A percentile compares a stretch with the other conserved stretches of the same genome.
phyloP scores from a whole-genome alignment of 2,888 invertebrate genomes.

The Drosophila mimica region DNA sequence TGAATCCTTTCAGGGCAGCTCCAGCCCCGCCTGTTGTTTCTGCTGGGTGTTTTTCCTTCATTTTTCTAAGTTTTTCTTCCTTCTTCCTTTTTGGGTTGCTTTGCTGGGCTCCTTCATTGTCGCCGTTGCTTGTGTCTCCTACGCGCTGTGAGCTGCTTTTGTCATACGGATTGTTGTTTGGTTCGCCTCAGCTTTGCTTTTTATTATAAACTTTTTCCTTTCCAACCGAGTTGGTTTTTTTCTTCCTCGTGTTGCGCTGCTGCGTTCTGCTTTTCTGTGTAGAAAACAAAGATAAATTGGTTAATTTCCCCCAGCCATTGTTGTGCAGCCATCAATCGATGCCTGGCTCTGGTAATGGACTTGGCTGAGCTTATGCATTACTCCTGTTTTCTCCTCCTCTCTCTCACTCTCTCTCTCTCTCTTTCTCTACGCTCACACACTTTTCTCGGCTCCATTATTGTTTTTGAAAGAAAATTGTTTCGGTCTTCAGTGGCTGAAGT shows the following conservation, averaged over 20 bases:
- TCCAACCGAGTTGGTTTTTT: slow-evolving; percentile 37
- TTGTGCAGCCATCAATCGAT: slow-evolving; percentile 84
- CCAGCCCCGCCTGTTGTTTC: slow-evolving; percentile 57
- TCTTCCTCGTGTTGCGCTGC: slow-evolving; percentile 15
- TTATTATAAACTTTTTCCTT: slow-evolving; percentile 71
- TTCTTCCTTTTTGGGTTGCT: slow-evolving; percentile 41
- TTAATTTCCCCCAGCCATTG: slow-evolving; percentile 84
- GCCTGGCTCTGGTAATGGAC: slow-evolving; percentile 84
- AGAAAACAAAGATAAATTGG: slow-evolving; percentile 85
- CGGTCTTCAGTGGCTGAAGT: slow-evolving; percentile 33
- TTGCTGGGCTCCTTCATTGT: slow-evolving; percentile 60
- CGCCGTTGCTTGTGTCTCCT: slow-evolving; percentile 66
- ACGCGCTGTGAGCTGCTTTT: slow-evolving; percentile 58
- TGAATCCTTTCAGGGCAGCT: slow-evolving; percentile 72
- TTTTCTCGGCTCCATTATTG: slow-evolving; percentile 28
- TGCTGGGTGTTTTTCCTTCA: slow-evolving; percentile 34
- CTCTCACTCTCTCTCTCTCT: neutral
- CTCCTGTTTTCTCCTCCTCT: slow-evolving; percentile 49
- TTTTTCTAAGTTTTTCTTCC: slow-evolving; percentile 24
- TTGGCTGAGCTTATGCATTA: slow-evolving; percentile 82
- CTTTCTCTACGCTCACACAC: neutral
- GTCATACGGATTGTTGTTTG: slow-evolving; percentile 57
- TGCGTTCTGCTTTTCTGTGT: slow-evolving; percentile 56
- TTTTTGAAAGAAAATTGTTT: slow-evolving; percentile 44
- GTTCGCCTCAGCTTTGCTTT: slow-evolving; percentile 50